Evolutionary conservation across 2,113 vertebrate genomes (phyloP).

Genomic region (Pitta sordida): DNA sequence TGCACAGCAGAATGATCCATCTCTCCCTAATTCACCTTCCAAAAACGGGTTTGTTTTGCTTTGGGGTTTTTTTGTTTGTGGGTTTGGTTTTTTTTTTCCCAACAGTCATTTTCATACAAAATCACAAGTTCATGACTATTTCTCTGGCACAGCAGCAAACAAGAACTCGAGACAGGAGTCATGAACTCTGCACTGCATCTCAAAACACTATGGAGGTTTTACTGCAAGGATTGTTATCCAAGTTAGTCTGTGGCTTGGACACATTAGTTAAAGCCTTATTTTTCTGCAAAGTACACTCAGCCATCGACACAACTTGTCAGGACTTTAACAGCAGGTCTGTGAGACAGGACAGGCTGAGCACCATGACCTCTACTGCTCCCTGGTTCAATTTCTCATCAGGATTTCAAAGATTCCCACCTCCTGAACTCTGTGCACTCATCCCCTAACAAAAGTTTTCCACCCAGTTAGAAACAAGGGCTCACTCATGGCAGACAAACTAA

Average conservation of each 20-base stretch:
- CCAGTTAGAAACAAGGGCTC: neutral
- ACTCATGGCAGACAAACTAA: neutral
- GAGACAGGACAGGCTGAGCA: neutral
- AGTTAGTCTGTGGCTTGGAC: conserved; percentile 8
- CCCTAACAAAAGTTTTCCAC: neutral
- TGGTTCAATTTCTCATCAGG: neutral
- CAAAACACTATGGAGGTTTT: neutral
- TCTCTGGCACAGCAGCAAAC: conserved; percentile 16
- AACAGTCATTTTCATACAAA: neutral
- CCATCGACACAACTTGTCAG: neutral
- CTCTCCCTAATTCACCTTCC: neutral
- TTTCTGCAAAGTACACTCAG: neutral
- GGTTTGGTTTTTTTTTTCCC: neutral
- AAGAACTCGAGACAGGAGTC: conserved; percentile 7
- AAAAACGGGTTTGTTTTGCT: neutral
- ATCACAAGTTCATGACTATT: conserved; percentile 49
- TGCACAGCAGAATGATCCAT: neutral
- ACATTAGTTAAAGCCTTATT: neutral
- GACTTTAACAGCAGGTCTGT: neutral
- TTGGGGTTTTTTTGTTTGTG: neutral
- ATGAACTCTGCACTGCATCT: conserved; percentile 2
- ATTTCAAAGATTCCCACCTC: neutral
- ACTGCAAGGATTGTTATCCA: neutral
- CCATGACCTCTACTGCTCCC: neutral
- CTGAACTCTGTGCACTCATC: neutral